These are phyloP conservation scores for Spicauda simplicius DNA, from an alignment of 2,888 invertebrate species.

Conservation along the genomic window DNA sequence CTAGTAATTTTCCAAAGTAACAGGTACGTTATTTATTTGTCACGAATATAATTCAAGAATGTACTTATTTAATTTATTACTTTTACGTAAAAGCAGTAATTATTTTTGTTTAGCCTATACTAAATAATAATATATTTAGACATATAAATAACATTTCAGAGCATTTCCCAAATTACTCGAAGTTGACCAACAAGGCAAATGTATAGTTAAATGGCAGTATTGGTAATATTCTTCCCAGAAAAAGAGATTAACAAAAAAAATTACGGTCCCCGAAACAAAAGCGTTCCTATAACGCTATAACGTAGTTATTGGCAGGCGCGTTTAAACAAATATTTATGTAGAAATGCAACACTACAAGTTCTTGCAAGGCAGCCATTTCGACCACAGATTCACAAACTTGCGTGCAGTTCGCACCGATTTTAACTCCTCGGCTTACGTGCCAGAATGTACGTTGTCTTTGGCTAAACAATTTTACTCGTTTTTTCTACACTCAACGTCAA, in stretches of 20 bases:
- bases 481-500: slow-evolving; percentile 1
- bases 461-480: neutral
- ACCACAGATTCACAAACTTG: slow-evolving; percentile 47
- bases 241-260: neutral
- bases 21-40: too few relatives aligned
- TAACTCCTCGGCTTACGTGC: slow-evolving; percentile 29
- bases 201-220: neutral
- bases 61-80: too few relatives aligned
- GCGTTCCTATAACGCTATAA: too few relatives aligned
- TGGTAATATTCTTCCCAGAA: neutral
- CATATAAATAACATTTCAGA: too few relatives aligned
- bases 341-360: slow-evolving; percentile 68
- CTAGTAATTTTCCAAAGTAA: too few relatives aligned
- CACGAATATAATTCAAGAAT: too few relatives aligned
- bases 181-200: too few relatives aligned
- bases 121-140: too few relatives aligned
- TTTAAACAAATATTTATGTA: slow-evolving; percentile 68
- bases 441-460: slow-evolving; percentile 16
- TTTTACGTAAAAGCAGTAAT: too few relatives aligned
- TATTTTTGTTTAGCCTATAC: too few relatives aligned
- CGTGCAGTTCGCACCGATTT: slow-evolving; percentile 18
- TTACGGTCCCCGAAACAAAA: too few relatives aligned
- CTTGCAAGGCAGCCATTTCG: slow-evolving; percentile 56
- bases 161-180: too few relatives aligned
- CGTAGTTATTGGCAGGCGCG: slow-evolving; percentile 15